phyloP scores from a whole-genome alignment of 2,888 invertebrate species.

The Brachypterus glaber region DNA sequence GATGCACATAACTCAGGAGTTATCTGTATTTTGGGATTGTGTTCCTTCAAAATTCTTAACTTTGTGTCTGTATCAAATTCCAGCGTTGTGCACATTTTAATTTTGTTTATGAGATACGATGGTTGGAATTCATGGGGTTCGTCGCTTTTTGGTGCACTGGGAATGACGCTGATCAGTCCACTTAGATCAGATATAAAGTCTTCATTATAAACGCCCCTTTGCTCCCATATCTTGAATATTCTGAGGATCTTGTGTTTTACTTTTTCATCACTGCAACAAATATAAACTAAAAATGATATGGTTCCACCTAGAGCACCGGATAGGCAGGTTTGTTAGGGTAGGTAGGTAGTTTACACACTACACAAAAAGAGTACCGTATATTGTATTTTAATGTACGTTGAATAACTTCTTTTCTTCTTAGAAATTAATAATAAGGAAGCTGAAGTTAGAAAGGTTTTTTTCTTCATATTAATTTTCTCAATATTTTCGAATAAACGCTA shows the following conservation, averaged over 20 bases:
- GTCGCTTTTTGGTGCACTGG: slow-evolving; percentile 57
- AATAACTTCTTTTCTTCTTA: neutral
- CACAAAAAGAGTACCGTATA: no score
- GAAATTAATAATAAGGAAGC: no score
- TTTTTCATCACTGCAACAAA: slow-evolving; percentile 65
- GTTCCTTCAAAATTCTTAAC: slow-evolving; percentile 57
- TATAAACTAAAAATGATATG: slow-evolving; percentile 2
- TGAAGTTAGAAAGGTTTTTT: no score
- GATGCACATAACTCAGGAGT: slow-evolving; percentile 72
- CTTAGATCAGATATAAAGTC: slow-evolving; percentile 81
- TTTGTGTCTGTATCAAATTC: slow-evolving; percentile 66
- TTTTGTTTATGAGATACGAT: slow-evolving; percentile 61
- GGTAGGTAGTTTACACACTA: no score
- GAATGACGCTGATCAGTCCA: slow-evolving; percentile 70
- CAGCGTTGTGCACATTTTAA: slow-evolving; percentile 61
- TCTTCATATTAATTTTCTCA: no score
- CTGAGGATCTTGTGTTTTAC: slow-evolving; percentile 78
- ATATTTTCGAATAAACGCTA: no score
- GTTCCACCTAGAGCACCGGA: no score
- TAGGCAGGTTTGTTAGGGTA: no score
- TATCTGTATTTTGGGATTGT: slow-evolving; percentile 50
- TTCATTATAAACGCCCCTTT: slow-evolving; percentile 81
- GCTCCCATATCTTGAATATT: slow-evolving; percentile 94
- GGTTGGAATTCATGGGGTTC: slow-evolving; percentile 72
- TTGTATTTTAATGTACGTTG: neutral